A percentile compares a stretch with the other conserved stretches of the same genome.
Evolutionary conservation across 2,797 vertebrate genomes (phyloP).

Genomic region (Orestias chungarensis): DNA sequence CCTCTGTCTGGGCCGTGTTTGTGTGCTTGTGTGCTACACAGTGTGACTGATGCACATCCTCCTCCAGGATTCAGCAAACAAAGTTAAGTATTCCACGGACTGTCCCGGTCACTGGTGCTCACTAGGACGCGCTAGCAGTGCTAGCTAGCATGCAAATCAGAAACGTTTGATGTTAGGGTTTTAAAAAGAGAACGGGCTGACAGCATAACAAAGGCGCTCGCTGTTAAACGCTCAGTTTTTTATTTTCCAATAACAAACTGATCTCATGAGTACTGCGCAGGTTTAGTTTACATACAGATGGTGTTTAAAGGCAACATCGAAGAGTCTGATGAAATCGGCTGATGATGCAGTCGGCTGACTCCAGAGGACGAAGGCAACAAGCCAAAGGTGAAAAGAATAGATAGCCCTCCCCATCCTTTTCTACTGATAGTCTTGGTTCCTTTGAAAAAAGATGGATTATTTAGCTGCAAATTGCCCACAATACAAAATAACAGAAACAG

Average conservation of each 20-base stretch:
- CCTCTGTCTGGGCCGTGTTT: slow-evolving; percentile 12
- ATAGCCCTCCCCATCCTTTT: no score
- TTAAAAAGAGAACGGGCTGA: neutral
- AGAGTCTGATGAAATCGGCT: neutral
- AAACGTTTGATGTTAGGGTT: no score
- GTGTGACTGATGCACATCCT: slow-evolving; percentile 41
- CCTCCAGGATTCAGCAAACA: slow-evolving; percentile 52
- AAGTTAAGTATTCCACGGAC: slow-evolving; percentile 43
- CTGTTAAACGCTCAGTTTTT: neutral
- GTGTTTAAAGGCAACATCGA: neutral
- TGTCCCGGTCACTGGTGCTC: neutral
- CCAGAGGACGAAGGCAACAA: no score
- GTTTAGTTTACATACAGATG: neutral
- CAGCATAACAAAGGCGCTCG: no score
- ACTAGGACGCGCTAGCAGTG: neutral
- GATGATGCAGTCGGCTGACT: no score
- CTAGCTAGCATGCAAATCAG: slow-evolving; percentile 16
- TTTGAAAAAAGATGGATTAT: neutral
- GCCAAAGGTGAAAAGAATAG: no score
- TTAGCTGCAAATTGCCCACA: neutral
- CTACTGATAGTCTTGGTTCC: no score
- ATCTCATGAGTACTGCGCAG: neutral
- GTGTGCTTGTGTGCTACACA: slow-evolving; percentile 12
- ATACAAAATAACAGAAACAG: neutral
- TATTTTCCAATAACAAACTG: neutral